Evolutionary conservation across 1,140 invertebrate species (phyloP).

Genomic region (Pantala flavescens): DNA sequence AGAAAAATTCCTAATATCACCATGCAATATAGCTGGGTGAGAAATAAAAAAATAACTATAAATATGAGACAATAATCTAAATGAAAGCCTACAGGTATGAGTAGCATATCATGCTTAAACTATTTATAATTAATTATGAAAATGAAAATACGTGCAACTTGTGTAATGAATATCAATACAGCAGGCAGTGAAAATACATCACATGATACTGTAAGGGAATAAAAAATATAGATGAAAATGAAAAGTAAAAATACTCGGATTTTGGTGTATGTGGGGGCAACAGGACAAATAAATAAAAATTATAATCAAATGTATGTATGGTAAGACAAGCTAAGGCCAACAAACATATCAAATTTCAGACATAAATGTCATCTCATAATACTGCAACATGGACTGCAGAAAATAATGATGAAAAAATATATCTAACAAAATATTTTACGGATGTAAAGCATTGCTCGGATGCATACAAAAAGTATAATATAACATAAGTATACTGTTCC

Average conservation of each 20-base stretch:
- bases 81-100: not conserved
- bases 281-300: conserved; percentile 9
- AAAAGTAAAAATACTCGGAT: conserved; percentile 7
- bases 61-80: not conserved
- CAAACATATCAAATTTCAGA: conserved; percentile 12
- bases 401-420: not conserved
- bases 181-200: conserved; percentile 8
- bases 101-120: not conserved
- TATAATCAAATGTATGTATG: conserved; percentile 14
- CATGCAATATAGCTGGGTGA: not conserved
- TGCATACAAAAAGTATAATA: not conserved
- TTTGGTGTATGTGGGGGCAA: conserved; percentile 3
- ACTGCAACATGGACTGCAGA: conserved; percentile 2
- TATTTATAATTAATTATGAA: not conserved
- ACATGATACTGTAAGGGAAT: conserved; percentile 2
- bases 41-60: not conserved
- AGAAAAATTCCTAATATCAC: not conserved
- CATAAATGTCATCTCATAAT: conserved; percentile 10
- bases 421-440: conserved; percentile 12
- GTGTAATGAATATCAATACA: conserved; percentile 7
- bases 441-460: not conserved
- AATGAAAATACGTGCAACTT: not conserved
- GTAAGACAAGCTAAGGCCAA: conserved; percentile 17
- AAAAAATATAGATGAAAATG: not conserved
- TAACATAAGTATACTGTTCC: conserved; percentile 4